A percentile compares a stretch with the other conserved stretches of the same genome.
phyloP scores from a whole-genome alignment of 2,113 vertebrate genomes.

The Callipepla californica region DNA sequence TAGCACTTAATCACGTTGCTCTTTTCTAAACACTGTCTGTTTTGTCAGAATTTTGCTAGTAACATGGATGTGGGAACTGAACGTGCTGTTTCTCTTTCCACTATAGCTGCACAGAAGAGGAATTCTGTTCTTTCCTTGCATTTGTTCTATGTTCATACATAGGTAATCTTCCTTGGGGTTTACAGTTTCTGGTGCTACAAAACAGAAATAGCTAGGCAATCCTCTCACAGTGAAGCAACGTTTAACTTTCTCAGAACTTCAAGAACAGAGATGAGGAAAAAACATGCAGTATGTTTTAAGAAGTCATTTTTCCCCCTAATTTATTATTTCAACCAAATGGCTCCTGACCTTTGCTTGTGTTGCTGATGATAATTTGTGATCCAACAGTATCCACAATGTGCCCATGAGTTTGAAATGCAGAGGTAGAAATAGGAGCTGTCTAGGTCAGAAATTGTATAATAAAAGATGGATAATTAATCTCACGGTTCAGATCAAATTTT shows the following conservation, averaged over 20 bases:
- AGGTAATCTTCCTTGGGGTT: neutral
- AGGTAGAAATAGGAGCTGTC: neutral
- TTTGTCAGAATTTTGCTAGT: neutral
- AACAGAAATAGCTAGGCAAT: slow-evolving; percentile 19
- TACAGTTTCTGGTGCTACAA: neutral
- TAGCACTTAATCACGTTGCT: neutral
- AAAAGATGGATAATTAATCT: neutral
- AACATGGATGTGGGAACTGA: neutral
- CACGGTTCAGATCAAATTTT: neutral
- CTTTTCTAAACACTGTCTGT: neutral
- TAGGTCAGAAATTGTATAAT: neutral
- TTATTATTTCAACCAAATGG: neutral
- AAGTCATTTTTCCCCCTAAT: neutral
- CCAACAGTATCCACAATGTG: neutral
- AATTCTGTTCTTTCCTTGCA: neutral
- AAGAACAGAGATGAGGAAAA: neutral
- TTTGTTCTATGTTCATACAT: neutral
- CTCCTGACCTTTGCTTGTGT: neutral
- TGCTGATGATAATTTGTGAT: neutral
- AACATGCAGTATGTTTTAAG: neutral
- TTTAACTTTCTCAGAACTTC: slow-evolving; percentile 14
- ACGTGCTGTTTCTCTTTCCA: neutral
- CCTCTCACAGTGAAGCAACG: neutral
- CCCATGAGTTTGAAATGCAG: neutral
- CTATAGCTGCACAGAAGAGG: neutral